A percentile compares a stretch with the other conserved stretches of the same genome.
Conservation (phyloP, 2,888 invertebrate species). For the Aromia moschata region DNA sequence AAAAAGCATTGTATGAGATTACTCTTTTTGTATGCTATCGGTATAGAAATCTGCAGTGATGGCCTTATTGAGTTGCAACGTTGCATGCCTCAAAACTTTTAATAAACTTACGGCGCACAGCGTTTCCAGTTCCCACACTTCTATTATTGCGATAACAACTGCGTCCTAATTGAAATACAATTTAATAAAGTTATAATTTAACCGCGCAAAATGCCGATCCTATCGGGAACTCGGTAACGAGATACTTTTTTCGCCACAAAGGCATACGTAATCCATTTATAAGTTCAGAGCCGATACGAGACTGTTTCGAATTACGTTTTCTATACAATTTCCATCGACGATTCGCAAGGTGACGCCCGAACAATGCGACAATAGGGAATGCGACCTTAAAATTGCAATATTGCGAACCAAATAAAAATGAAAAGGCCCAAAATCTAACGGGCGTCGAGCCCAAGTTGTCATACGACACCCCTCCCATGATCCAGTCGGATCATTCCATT, state of each 20-base stretch:
- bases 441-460: too few species aligned
- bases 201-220: background rate
- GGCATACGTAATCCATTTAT: constrained; percentile 15
- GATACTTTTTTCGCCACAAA: constrained; percentile 11
- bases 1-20: too few species aligned
- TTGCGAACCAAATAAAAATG: constrained; percentile 5
- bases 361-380: constrained; percentile 15
- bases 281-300: constrained; percentile 9
- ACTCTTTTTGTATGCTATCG: too few species aligned
- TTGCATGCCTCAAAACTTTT: too few species aligned
- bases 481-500: too few species aligned
- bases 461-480: too few species aligned
- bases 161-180: constrained; percentile 9
- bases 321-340: constrained; percentile 9
- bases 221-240: constrained; percentile 9
- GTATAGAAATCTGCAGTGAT: too few species aligned
- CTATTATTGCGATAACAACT: constrained; percentile 2
- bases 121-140: constrained; percentile 8
- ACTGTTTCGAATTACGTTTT: constrained; percentile 15
- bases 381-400: constrained; percentile 2
- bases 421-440: too few species aligned
- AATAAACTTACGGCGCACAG: too few species aligned
- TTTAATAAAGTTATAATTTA: constrained; percentile 19
- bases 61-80: too few species aligned
- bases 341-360: constrained; percentile 3